phyloP scores from a whole-genome alignment of 2,797 vertebrate genomes.

The Chanos chanos region DNA sequence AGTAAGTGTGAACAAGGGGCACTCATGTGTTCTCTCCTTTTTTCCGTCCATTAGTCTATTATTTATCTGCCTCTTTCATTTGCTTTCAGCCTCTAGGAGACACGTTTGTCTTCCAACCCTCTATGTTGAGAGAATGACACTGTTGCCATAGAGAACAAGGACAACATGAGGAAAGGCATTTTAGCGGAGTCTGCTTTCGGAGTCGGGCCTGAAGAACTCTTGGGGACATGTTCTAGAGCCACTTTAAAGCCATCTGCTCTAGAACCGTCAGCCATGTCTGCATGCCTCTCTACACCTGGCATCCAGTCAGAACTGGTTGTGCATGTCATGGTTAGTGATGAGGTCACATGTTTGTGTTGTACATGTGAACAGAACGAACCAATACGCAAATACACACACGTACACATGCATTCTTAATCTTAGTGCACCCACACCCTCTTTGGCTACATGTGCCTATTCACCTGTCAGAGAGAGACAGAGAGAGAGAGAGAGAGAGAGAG shows the following conservation, averaged over 20 bases:
- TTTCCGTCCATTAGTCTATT: not conserved
- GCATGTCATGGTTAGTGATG: constrained; percentile 2
- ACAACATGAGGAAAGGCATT: constrained; percentile 3
- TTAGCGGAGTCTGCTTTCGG: too few relatives aligned
- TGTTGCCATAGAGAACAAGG: constrained; percentile 2
- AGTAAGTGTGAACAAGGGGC: too few relatives aligned
- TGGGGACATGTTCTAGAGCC: too few relatives aligned
- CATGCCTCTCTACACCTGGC: not conserved
- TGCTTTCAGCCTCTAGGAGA: not conserved
- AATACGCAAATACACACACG: not conserved
- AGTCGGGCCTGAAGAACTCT: too few relatives aligned
- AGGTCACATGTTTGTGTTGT: constrained; percentile 25
- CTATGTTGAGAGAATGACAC: too few relatives aligned
- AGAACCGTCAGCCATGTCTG: not conserved
- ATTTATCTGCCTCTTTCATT: not conserved
- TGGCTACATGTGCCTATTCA: constrained; percentile 11
- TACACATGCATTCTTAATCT: not conserved
- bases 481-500: too few relatives aligned
- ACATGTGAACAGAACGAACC: constrained; percentile 22
- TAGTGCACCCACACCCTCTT: not conserved
- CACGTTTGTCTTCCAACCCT: too few relatives aligned
- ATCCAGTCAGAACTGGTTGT: constrained; percentile 5
- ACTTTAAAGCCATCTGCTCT: not conserved
- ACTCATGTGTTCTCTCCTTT: not conserved
- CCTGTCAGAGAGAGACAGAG: constrained; percentile 15